These are phyloP conservation scores for rat (Rattus norvegicus) DNA, from an alignment of 2,113 vertebrate species.

Conservation along the genomic window DNA sequence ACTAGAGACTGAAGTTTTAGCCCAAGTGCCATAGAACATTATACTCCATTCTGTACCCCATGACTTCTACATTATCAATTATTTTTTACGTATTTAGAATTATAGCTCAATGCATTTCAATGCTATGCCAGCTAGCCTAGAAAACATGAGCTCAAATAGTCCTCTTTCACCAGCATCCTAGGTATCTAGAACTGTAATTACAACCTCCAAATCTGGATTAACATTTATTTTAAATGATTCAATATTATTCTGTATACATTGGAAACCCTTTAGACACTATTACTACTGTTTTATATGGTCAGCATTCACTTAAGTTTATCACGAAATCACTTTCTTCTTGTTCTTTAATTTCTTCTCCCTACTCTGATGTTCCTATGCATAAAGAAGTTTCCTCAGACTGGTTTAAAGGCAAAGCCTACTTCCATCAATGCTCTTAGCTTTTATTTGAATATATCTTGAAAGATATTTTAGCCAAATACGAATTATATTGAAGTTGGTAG, in stretches of 20 bases:
- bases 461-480: neutral
- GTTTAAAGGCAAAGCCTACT: neutral
- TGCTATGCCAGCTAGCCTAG: neutral
- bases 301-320: neutral
- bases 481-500: neutral
- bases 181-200: too few species aligned
- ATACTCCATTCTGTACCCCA: neutral
- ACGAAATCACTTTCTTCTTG: neutral
- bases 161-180: neutral
- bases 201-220: neutral
- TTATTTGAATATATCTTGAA: neutral
- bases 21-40: neutral
- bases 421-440: neutral
- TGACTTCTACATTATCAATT: neutral
- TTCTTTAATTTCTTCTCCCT: neutral
- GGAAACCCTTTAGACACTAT: neutral
- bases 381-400: neutral
- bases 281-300: neutral
- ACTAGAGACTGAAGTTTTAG: neutral
- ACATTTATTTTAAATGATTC: neutral
- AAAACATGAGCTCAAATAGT: neutral
- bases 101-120: neutral
- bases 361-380: neutral
- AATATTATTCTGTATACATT: neutral
- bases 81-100: neutral